phyloP scores from a whole-genome alignment of 2,888 invertebrate species.

The Apoda limacodes region DNA sequence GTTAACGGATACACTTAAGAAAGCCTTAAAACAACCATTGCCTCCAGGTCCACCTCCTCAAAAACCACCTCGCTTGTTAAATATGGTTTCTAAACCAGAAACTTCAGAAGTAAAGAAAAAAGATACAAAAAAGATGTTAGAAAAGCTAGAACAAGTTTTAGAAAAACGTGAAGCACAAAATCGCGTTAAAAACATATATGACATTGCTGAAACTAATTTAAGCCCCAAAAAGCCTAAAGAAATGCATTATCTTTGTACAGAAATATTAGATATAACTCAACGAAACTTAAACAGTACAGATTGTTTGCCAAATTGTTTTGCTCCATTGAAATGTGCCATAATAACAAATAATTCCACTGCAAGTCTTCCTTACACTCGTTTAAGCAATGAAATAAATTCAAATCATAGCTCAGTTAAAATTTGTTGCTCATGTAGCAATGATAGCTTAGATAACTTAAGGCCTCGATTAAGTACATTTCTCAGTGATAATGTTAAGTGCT shows the following conservation, averaged over 20 bases:
- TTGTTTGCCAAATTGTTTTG: conserved; percentile 36
- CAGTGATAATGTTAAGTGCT: conserved; percentile 27
- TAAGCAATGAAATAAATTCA: conserved; percentile 28
- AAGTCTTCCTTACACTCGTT: conserved; percentile 49
- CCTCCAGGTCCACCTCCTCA: conserved; percentile 79
- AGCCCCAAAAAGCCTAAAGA: conserved; percentile 46
- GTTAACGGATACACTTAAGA: conserved; percentile 73
- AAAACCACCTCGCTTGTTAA: conserved; percentile 79
- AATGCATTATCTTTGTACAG: conserved; percentile 61
- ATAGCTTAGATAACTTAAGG: conserved; percentile 24
- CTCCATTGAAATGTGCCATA: conserved; percentile 52
- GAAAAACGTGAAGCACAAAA: conserved; percentile 55
- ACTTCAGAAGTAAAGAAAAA: conserved; percentile 31
- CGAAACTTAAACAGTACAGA: not conserved
- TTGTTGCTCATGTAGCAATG: conserved; percentile 35
- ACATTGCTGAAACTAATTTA: conserved; percentile 32
- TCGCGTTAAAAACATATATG: conserved; percentile 29
- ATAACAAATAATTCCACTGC: conserved; percentile 39
- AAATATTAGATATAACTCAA: conserved; percentile 37
- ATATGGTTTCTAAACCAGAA: conserved; percentile 32
- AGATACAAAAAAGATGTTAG: conserved; percentile 74
- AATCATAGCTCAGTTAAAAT: conserved; percentile 24
- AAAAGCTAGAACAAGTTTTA: conserved; percentile 72
- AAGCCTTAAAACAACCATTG: conserved; percentile 74
- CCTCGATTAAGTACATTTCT: conserved; percentile 24